Percentiles rank a stretch among this genome's conserved stretches.
Conservation (phyloP, 2,888 invertebrate species). For the Caenorhabditis sp. region DNA sequence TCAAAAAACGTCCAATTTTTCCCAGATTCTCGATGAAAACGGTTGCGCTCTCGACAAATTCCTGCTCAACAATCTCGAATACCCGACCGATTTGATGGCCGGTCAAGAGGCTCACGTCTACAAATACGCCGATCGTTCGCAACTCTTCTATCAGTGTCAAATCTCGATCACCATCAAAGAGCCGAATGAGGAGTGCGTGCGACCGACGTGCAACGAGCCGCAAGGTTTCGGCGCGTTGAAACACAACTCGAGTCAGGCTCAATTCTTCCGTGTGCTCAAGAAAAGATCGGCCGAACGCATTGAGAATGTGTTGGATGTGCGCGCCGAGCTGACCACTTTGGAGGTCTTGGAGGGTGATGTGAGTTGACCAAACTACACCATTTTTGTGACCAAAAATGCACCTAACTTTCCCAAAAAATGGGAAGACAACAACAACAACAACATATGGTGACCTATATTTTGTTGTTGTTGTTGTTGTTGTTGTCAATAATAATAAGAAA, state of each 20-base stretch:
- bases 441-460: no score
- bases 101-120: slow-evolving; percentile 69
- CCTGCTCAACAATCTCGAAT: slow-evolving; percentile 67
- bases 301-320: slow-evolving; percentile 66
- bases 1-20: no score
- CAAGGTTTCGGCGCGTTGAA: slow-evolving; percentile 66
- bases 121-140: slow-evolving; percentile 67
- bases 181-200: slow-evolving; percentile 66
- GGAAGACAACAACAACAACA: no score
- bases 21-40: slow-evolving; percentile 54
- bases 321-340: slow-evolving; percentile 65
- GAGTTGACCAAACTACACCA: neutral
- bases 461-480: no score
- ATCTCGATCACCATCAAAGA: slow-evolving; percentile 67
- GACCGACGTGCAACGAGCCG: slow-evolving; percentile 67
- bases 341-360: slow-evolving; percentile 62
- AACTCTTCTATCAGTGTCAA: slow-evolving; percentile 69
- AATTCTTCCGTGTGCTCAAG: slow-evolving; percentile 60
- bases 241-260: slow-evolving; percentile 30
- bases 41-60: slow-evolving; percentile 63
- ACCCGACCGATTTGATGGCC: slow-evolving; percentile 65
- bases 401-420: neutral
- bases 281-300: slow-evolving; percentile 54
- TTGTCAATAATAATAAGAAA: no score
- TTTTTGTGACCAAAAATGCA: neutral